phyloP scores from a whole-genome alignment of 1,140 invertebrate species.

The Drosophila parvula region DNA sequence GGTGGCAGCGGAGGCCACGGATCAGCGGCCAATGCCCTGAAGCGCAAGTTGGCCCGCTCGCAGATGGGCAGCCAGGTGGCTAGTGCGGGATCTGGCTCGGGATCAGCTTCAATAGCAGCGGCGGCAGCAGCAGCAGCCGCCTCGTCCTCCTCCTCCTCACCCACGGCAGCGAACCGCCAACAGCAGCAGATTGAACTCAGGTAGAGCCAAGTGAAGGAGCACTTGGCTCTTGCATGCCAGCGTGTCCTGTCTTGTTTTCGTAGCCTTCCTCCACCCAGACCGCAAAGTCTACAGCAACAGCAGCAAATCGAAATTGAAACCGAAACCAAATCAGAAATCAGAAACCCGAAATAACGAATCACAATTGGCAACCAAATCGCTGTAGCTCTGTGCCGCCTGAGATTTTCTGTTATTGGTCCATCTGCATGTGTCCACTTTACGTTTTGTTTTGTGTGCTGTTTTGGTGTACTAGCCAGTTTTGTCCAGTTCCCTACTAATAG shows the following conservation, averaged over 20 bases:
- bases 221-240: constrained; percentile 69
- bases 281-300: constrained; percentile 42
- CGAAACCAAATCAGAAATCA: constrained; percentile 14
- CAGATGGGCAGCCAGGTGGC: constrained; percentile 31
- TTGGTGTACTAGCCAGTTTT: constrained; percentile 11
- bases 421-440: constrained; percentile 33
- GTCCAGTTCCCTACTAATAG: neutral
- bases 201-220: constrained; percentile 73
- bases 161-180: constrained; percentile 49
- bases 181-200: constrained; percentile 81
- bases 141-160: constrained; percentile 20
- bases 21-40: constrained; percentile 49
- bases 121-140: constrained; percentile 26
- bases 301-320: constrained; percentile 5
- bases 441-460: constrained; percentile 35
- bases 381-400: constrained; percentile 45
- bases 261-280: constrained; percentile 29
- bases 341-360: neutral
- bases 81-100: constrained; percentile 23
- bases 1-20: constrained; percentile 39
- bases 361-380: constrained; percentile 36
- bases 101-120: constrained; percentile 35
- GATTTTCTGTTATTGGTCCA: constrained; percentile 24
- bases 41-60: constrained; percentile 71
- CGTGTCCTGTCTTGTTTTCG: constrained; percentile 51